Base-by-base conservation (phyloP, 2,797 vertebrate genomes). In the Neoniphon sammara region DNA sequence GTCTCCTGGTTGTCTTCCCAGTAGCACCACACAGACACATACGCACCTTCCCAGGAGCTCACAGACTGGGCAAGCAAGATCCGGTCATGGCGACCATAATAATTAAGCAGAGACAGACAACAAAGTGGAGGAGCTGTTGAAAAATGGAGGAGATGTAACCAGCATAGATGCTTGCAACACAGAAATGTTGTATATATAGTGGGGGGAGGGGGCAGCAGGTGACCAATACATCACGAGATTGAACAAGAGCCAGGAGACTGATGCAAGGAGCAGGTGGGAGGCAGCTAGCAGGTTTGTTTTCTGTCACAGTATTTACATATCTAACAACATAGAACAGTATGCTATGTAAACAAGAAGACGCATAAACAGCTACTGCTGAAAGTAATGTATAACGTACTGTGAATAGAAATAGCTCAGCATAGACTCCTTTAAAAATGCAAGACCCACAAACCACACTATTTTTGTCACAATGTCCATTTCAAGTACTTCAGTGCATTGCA, bases 101-200 rank as follows among this genome's bases (percentile, higher is more conserved):
- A 86, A 86, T 80, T 80, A 87, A 87, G 80, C 44, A 87, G 78
- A 74, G 74, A 86, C 73, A 86, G 80, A 87, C 85, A 86, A 89
- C 85, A 89, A 69, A 85, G 73, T 2, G 80, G 78, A 59, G 73
- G 69, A 77, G 82, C 87, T 86, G 85, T 79, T 77, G 82, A 84
- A 77, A 87, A 66, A 83, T 55, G 71, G 66, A 83, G 72, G 82
- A 62, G 15, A 62, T 70, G 73, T 85, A 68, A 87, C 75, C 55
- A 73, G 73, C 50, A 84, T 31, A 54, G 14, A 56, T 21, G 55
- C 71, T 58, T 34, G 21, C 69, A 30, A 59, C 36, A 75, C 39
- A 56, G 57, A 64, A 34, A 63, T 62, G 50, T 30, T 46, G 15
- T 17, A 46, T 46, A 42, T 44, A 66, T 30, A 61, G 47, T 46